Conservation (phyloP, 2,113 vertebrate genomes). For the Myxocyprinus asiaticus region DNA sequence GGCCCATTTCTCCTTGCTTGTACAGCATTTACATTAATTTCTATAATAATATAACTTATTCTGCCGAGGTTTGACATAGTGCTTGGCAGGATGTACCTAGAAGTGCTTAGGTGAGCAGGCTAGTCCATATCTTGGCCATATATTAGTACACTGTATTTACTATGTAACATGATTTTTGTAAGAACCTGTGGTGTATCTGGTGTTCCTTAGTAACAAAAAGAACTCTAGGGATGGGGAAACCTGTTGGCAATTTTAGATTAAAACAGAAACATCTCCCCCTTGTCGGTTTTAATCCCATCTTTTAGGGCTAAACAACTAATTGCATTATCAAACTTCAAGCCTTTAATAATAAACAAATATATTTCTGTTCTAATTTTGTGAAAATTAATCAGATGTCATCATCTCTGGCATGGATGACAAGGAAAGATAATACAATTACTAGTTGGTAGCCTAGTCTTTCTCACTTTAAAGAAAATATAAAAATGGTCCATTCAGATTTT, state of each 20-base stretch:
- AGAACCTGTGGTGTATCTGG: constrained; percentile 3
- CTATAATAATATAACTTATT: not conserved
- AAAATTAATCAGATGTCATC: too few species aligned
- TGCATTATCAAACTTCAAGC: too few species aligned
- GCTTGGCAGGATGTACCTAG: not conserved
- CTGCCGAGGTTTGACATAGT: not conserved
- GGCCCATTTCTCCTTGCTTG: constrained; percentile 25
- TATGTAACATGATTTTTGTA: constrained; percentile 10
- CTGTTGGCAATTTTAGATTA: constrained; percentile 19
- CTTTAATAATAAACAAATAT: too few species aligned
- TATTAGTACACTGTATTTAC: not conserved
- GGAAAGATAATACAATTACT: too few species aligned
- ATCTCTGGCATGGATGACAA: too few species aligned
- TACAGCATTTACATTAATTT: not conserved
- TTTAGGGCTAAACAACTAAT: too few species aligned
- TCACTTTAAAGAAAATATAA: too few species aligned
- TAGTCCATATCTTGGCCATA: not conserved
- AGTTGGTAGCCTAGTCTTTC: too few species aligned
- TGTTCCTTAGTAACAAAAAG: not conserved
- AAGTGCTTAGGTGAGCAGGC: not conserved
- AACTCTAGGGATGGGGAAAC: not conserved
- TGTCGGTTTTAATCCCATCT: not conserved
- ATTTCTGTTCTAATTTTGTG: too few species aligned
- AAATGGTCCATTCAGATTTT: too few species aligned
- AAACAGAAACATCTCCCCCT: not conserved